Conservation (phyloP, 2,888 invertebrate species). For the Danaus chrysippus region DNA sequence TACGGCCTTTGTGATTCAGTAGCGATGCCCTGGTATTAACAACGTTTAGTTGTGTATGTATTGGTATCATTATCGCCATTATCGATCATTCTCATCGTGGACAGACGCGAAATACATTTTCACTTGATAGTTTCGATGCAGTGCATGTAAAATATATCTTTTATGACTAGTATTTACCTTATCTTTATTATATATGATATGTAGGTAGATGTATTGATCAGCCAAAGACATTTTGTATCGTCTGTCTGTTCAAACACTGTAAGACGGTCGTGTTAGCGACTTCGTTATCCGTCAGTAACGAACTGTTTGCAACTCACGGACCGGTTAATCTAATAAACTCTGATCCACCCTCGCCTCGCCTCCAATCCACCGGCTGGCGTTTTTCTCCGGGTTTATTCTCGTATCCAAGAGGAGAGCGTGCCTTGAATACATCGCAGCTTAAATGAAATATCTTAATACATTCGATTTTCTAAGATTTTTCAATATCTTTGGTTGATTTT, state of each 20-base stretch:
- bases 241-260: conserved; percentile 24
- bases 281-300: conserved; percentile 64
- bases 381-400: conserved; percentile 66
- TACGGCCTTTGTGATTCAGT: conserved; percentile 9
- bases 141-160: too few species aligned
- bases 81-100: too few species aligned
- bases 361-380: conserved; percentile 39
- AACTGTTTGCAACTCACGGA: conserved; percentile 72
- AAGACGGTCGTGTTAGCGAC: conserved; percentile 29
- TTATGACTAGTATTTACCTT: too few species aligned
- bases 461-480: too few species aligned
- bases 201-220: too few species aligned
- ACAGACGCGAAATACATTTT: too few species aligned
- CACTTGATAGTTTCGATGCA: too few species aligned
- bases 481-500: too few species aligned
- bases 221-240: conserved; percentile 24
- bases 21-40: conserved; percentile 8
- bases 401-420: conserved; percentile 60
- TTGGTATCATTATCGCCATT: background rate
- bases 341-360: conserved; percentile 35
- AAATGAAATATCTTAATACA: background rate
- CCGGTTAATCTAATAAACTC: conserved; percentile 69
- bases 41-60: conserved; percentile 12
- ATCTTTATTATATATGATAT: too few species aligned
- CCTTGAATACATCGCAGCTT: conserved; percentile 33